These are phyloP conservation scores for Hydropotes inermis DNA, from an alignment of 2,113 vertebrate species.

Conservation along the genomic window DNA sequence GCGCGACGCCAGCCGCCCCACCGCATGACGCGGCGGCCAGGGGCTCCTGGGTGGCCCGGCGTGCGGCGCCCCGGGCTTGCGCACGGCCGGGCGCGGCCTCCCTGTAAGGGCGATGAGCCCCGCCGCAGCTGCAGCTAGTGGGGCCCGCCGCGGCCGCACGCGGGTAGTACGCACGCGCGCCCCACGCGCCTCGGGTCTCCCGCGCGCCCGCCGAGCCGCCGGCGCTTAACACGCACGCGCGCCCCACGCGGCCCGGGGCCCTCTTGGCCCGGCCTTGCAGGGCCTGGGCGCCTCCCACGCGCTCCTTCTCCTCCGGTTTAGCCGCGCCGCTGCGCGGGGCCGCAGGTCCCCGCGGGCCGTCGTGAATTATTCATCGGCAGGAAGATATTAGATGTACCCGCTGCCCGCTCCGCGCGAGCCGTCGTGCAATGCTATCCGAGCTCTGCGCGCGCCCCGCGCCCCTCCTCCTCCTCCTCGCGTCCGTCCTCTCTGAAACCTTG, in stretches of 20 bases:
- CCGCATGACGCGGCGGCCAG: conserved; percentile 83
- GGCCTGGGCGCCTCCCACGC: conserved; percentile 41
- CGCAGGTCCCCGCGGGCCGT: conserved; percentile 80
- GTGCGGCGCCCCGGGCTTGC: conserved; percentile 19
- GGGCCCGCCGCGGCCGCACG: conserved; percentile 49
- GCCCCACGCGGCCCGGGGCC: conserved; percentile 58
- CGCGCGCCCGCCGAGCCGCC: conserved; percentile 48
- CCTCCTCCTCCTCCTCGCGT: conserved; percentile 69
- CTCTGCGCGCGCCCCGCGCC: conserved; percentile 71
- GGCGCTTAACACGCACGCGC: conserved; percentile 66
- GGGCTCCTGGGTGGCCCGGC: conserved; percentile 58
- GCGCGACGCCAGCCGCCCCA: conserved; percentile 79
- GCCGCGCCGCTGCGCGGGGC: conserved; percentile 53
- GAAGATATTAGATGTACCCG: conserved; percentile 81
- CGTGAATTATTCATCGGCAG: conserved; percentile 84
- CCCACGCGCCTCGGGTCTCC: conserved; percentile 63
- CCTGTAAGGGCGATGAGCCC: conserved; percentile 40
- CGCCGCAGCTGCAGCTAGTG: conserved; percentile 58
- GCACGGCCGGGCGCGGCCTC: conserved; percentile 37
- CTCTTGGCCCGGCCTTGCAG: conserved; percentile 39
- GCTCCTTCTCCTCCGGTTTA: conserved; percentile 7
- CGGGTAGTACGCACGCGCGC: conserved; percentile 61
- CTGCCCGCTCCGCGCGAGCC: conserved; percentile 77
- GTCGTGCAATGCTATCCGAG: conserved; percentile 83
- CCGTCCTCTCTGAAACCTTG: conserved; percentile 79